phyloP scores from a whole-genome alignment of 2,797 vertebrate species.

The Triplophysa bombifrons region DNA sequence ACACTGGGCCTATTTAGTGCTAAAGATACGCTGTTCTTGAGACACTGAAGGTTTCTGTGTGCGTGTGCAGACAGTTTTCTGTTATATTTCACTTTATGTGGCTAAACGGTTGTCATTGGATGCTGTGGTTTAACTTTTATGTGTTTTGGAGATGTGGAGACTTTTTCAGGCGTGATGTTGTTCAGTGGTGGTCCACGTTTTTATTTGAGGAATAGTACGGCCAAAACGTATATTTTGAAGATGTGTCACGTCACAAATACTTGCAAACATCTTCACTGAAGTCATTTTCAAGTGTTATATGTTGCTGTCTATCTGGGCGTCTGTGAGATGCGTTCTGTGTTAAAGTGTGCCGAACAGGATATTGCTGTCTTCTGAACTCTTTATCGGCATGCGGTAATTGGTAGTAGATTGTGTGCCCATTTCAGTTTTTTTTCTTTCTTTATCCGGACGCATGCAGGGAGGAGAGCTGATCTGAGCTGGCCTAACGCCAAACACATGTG shows the following conservation, averaged over 20 bases:
- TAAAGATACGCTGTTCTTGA: slow-evolving; percentile 25
- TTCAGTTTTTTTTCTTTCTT: slow-evolving; percentile 28
- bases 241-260: neutral
- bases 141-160: neutral
- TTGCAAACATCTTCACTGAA: neutral
- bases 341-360: slow-evolving; percentile 54
- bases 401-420: slow-evolving; percentile 45
- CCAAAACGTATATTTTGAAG: neutral
- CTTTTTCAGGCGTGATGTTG: slow-evolving; percentile 6
- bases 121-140: neutral
- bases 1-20: slow-evolving; percentile 44
- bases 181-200: neutral
- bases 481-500: slow-evolving; percentile 46
- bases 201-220: neutral
- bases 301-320: slow-evolving; percentile 34
- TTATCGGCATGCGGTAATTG: slow-evolving; percentile 53
- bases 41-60: slow-evolving; percentile 26
- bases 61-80: neutral
- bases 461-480: slow-evolving; percentile 48
- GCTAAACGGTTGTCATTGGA: slow-evolving; percentile 20
- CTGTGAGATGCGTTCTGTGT: slow-evolving; percentile 29
- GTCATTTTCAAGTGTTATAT: slow-evolving; percentile 12
- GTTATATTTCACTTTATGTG: slow-evolving; percentile 22
- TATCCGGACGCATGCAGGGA: slow-evolving; percentile 47
- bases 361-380: slow-evolving; percentile 55